These are phyloP conservation scores for Pediacus dermestoides DNA, from an alignment of 2,888 invertebrate species.

Conservation along the genomic window DNA sequence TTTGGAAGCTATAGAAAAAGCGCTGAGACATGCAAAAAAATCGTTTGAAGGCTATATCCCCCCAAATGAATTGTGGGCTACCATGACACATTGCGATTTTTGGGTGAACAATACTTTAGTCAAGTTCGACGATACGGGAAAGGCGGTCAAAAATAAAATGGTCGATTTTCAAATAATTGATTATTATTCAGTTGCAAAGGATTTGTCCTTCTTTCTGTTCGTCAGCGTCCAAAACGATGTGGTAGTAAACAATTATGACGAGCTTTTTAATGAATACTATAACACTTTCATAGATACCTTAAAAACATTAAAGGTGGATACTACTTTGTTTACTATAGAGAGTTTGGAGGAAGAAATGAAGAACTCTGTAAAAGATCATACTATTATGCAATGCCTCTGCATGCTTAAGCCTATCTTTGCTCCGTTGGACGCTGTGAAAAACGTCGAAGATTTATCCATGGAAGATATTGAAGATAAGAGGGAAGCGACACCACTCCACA, in stretches of 20 bases:
- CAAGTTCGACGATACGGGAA: conserved; percentile 36
- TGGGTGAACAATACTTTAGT: conserved; percentile 60
- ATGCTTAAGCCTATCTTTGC: conserved; percentile 49
- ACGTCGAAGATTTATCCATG: conserved; percentile 40
- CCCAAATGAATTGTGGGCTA: conserved; percentile 50
- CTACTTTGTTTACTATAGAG: conserved; percentile 41
- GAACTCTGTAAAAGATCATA: conserved; percentile 35
- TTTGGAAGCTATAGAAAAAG: no score
- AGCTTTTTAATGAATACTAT: conserved; percentile 21
- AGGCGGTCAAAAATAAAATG: conserved; percentile 26
- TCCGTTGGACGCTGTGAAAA: conserved; percentile 39
- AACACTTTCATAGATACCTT: conserved; percentile 15
- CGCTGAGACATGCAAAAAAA: no score
- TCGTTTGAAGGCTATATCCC: no score
- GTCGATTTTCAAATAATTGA: conserved; percentile 34
- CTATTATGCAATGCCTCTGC: conserved; percentile 45
- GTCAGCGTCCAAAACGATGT: conserved; percentile 26
- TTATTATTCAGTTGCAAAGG: conserved; percentile 28
- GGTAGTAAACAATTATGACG: conserved; percentile 14
- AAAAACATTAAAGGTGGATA: conserved; percentile 26
- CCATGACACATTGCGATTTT: conserved; percentile 55
- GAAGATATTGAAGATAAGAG: conserved; percentile 24
- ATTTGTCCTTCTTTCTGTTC: conserved; percentile 34
- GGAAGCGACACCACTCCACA: conserved; percentile 19
- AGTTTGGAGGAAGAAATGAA: conserved; percentile 44